Evolutionary conservation across 2,797 vertebrate species (phyloP), one percentile per base, ranked within the genome.

Genomic region (Antennarius maculatus): DNA sequence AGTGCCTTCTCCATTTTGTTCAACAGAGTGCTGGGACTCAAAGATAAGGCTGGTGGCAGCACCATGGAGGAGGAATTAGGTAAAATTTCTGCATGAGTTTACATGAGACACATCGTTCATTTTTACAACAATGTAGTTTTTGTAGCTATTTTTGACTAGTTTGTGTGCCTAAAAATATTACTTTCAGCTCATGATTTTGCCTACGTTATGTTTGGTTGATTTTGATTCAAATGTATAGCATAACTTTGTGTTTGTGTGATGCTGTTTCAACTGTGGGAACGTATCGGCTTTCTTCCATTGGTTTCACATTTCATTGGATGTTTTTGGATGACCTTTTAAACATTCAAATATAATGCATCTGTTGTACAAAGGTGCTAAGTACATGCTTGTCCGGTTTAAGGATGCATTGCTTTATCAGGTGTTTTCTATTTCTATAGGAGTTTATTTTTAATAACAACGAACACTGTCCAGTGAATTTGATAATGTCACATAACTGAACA

Each of bases 1-100:
- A 99, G 97, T 66, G 98, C 98, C 37, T 99, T 99, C 92, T 99
- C 98, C 23, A 99, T 99, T 84, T 86, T 99, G 65, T 97, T 99
- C 90, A 99, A 99, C 93, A 94, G 98, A 92, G 96, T 99, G 13
- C 88, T 99, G 54, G 97, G 97, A 8, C 90, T 99, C 79, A 96
- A 95, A 43, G 95, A 94, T 71, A 91, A 88, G 59, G 80, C 71
- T 66, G 95, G 94, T 0, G 89, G 91, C 48, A 92, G 93, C 76
- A 99, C 97, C 68, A 99, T 99, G 98, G 98, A 99, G 87, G 96
- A 99, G 87, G 98, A 99, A 90, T 80, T 99, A 88, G 97, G 98
- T 99, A 96, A 87, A 49, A 6, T 50, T 52, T 27, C 31, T 34
- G 7, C 31, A 34, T 34, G 31, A 34, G 31, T 34, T 34, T 34